These are phyloP conservation scores for Lycopodina hypogea DNA, from an alignment of 37 sponge, comb jelly and placozoan genomes.

Conservation along the genomic window DNA sequence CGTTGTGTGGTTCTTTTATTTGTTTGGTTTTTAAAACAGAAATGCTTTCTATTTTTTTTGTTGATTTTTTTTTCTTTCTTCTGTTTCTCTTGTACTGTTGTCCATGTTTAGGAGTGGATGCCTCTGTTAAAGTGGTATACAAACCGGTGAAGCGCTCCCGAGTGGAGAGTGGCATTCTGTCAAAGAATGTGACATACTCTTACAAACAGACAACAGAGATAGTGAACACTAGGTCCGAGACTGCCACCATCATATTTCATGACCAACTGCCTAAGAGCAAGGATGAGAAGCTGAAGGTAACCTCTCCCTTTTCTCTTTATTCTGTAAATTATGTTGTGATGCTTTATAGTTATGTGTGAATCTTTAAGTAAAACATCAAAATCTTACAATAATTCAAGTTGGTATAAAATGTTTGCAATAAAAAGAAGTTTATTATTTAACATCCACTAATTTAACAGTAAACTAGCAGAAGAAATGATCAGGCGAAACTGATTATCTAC, in stretches of 20 bases:
- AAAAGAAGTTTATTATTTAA: no score
- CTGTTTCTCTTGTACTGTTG: no score
- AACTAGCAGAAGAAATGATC: no score
- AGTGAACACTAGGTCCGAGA: constrained; percentile 59
- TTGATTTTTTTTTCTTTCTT: no score
- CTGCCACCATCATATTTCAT: constrained; percentile 55
- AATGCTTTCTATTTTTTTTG: background rate
- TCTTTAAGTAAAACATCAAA: no score
- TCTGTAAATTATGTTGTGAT: background rate
- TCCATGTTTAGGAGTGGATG: constrained; percentile 48
- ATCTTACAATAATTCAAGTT: no score
- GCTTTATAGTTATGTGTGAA: no score
- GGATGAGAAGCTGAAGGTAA: constrained; percentile 86
- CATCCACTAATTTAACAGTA: no score
- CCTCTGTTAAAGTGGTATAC: constrained; percentile 68
- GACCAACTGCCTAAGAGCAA: constrained; percentile 81
- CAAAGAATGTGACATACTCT: constrained; percentile 53
- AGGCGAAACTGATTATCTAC: no score
- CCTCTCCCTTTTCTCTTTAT: no score
- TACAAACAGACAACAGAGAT: constrained; percentile 83
- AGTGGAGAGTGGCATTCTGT: constrained; percentile 66
- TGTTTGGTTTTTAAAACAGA: background rate
- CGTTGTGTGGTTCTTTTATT: no score
- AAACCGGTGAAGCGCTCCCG: constrained; percentile 63
- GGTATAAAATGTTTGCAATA: no score